Evolutionary conservation across 2,888 invertebrate genomes (phyloP).

Genomic region (Eupithecia vulgata): DNA sequence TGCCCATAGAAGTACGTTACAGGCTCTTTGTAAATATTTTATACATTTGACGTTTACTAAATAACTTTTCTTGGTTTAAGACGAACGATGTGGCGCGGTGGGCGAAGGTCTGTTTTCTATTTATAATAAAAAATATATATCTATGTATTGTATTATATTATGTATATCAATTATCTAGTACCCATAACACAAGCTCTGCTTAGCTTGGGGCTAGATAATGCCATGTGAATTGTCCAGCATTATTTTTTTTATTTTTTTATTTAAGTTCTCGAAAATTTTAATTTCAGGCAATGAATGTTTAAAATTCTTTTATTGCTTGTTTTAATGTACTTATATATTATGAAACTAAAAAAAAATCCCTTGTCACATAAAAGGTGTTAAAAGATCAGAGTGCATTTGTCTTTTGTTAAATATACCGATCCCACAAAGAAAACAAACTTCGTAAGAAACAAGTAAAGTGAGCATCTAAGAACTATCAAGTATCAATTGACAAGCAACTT

Average conservation of each 20-base stretch:
- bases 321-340: no score
- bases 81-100: no score
- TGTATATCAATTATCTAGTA: no score
- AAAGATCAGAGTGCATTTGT: background rate
- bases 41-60: background rate
- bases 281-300: background rate
- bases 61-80: background rate
- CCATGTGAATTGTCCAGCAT: no score
- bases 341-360: background rate
- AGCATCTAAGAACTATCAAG: constrained; percentile 12
- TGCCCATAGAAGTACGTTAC: background rate
- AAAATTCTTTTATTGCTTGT: no score
- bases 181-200: no score
- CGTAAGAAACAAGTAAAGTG: background rate
- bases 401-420: background rate
- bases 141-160: no score
- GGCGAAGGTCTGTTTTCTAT: no score
- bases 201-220: no score
- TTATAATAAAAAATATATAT: no score
- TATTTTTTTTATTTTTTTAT: no score
- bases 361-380: background rate
- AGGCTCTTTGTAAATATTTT: background rate
- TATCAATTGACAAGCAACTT: constrained; percentile 18
- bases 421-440: constrained; percentile 12
- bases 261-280: no score